phyloP scores from a whole-genome alignment of 1,140 invertebrate species.

The Euwallacea fornicatus region DNA sequence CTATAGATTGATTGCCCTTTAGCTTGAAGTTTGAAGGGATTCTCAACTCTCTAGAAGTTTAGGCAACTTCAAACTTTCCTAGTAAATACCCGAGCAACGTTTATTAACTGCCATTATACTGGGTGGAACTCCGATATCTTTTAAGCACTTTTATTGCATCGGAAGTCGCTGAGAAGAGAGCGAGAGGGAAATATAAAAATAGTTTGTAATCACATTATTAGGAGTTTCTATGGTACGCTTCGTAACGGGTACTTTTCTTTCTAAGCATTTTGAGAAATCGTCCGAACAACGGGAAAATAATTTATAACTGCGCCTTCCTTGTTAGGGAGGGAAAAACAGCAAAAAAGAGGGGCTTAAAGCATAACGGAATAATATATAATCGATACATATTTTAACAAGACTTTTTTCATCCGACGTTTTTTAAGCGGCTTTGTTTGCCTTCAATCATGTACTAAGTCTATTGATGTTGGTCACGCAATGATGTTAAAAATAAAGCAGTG shows the following conservation, averaged over 20 bases:
- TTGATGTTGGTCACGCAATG: too few species aligned
- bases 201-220: too few species aligned
- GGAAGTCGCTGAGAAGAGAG: too few species aligned
- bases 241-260: too few species aligned
- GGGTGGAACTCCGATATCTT: slow-evolving; percentile 8
- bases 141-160: background rate
- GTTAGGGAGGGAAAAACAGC: background rate
- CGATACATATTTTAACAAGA: slow-evolving; percentile 9
- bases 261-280: too few species aligned
- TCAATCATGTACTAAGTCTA: too few species aligned
- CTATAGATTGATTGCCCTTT: slow-evolving; percentile 34
- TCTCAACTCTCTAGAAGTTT: slow-evolving; percentile 30
- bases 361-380: slow-evolving; percentile 17
- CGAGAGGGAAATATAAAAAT: too few species aligned
- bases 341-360: slow-evolving; percentile 9
- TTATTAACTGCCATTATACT: slow-evolving; percentile 31
- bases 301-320: slow-evolving; percentile 3
- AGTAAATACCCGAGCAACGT: slow-evolving; percentile 22
- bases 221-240: background rate
- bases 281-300: background rate
- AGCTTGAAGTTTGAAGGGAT: slow-evolving; percentile 33
- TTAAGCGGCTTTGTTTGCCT: too few species aligned
- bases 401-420: background rate
- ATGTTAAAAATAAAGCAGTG: background rate
- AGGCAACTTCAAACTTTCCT: slow-evolving; percentile 24